Evolutionary conservation across 2,113 vertebrate genomes (phyloP), one percentile per base, ranked within the genome.

Genomic region (Mirza zaza): DNA sequence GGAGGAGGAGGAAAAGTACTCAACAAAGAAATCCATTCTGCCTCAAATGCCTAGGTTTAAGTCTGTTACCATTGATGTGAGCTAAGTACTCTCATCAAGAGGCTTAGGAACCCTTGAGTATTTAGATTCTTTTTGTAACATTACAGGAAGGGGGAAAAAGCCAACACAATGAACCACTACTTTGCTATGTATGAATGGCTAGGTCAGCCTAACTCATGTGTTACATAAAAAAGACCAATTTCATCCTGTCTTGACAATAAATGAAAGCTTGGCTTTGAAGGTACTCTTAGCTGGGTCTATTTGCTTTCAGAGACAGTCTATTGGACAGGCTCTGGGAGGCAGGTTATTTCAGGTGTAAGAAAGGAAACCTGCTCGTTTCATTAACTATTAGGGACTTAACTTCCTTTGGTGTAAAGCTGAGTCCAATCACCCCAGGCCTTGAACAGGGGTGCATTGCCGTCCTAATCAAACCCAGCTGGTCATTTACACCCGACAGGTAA

Each of bases 11-110:
- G 52, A 83, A 96, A 96, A 95, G 80, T 68, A 59, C 45, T 81
- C 97, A 97, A 90, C 95, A 97, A 73, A 97, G 97, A 90, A 87
- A 92, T 90, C 50, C 80, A 87, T 97, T 96, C 73, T 96, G 76
- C 39, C 91, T 63, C 21, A 86, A 76, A 81, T 29, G 55, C 0
- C 79, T 85, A 0, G 2, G 4, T 76, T 25, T 84, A 45, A 87
- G 91, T 96, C 68, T 2, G 2, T 77, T 97, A 80, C 96, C 95
- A 91, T 0, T 75, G 84, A 89, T 67, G 13, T 94, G 73, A 5
- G 45, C 87, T 96, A 86, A 98, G 94, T 94, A 82, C 70, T 80
- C 88, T 97, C 90, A 79, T 93, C 87, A 45, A 18, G 14, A 67
- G 68, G 87, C 81, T 95, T 79, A 81, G 96, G 45, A 63, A 21